Conservation (phyloP, 2,113 vertebrate species). For the Notechis scutatus region DNA sequence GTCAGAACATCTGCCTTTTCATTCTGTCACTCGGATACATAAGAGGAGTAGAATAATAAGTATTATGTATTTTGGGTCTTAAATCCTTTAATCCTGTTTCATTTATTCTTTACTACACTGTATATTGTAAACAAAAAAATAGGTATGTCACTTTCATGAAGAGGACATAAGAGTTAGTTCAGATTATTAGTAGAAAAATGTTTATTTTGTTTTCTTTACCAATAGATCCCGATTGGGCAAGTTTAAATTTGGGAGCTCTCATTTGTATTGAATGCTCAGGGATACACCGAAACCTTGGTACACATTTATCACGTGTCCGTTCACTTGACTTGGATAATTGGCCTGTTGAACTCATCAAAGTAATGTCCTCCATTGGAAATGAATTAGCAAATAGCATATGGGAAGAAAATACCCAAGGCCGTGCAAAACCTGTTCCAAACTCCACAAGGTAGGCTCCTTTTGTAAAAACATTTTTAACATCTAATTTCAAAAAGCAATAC, state of each 20-base stretch:
- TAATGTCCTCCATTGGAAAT: slow-evolving; percentile 93
- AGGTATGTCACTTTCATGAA: rapidly evolving
- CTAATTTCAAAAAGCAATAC: neutral
- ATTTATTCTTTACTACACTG: neutral
- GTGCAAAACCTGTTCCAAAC: slow-evolving; percentile 83
- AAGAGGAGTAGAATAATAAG: neutral
- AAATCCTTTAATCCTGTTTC: neutral
- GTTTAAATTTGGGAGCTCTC: slow-evolving; percentile 92
- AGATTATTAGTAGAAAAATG: no score
- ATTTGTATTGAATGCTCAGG: slow-evolving; percentile 99
- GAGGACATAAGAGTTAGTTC: neutral
- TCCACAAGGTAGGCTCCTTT: slow-evolving; percentile 79
- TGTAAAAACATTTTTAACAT: neutral
- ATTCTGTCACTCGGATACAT: neutral
- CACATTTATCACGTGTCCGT: slow-evolving; percentile 90
- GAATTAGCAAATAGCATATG: slow-evolving; percentile 93
- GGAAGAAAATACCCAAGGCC: slow-evolving; percentile 89
- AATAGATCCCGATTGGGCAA: slow-evolving; percentile 93
- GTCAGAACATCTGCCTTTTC: neutral
- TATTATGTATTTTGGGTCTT: neutral
- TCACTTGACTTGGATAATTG: slow-evolving; percentile 97
- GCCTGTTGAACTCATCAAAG: slow-evolving; percentile 93
- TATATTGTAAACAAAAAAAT: rapidly evolving
- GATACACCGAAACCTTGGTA: slow-evolving; percentile 95
- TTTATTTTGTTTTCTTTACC: slow-evolving; percentile 27